These are phyloP conservation scores for Oxyruncus cristatus DNA, from an alignment of 2,113 vertebrate species.

Conservation along the genomic window DNA sequence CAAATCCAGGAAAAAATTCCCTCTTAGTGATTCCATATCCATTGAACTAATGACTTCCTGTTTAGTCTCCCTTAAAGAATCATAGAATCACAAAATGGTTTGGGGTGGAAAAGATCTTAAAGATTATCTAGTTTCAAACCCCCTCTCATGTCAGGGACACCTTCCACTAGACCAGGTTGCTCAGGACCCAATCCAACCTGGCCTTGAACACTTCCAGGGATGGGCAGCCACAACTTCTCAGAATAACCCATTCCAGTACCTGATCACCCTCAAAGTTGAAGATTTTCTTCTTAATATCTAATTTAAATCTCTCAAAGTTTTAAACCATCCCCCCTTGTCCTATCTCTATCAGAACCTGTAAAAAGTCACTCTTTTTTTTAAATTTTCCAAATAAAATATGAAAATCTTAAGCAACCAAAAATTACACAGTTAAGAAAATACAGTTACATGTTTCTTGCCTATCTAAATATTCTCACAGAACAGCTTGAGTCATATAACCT, in stretches of 20 bases:
- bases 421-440: background rate
- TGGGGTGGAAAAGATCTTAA: background rate
- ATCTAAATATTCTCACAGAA: background rate
- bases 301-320: background rate
- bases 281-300: background rate
- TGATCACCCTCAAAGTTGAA: background rate
- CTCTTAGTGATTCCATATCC: background rate
- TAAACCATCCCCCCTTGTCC: background rate
- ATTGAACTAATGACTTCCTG: background rate
- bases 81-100: background rate
- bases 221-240: background rate
- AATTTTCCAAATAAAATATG: background rate
- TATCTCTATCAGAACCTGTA: background rate
- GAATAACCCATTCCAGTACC: background rate
- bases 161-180: background rate
- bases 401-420: background rate
- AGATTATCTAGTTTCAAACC: background rate
- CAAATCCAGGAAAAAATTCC: background rate
- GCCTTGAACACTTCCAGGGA: background rate
- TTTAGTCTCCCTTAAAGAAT: background rate
- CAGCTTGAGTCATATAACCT: background rate
- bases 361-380: background rate
- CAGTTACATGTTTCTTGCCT: background rate
- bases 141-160: background rate
- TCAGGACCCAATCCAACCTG: background rate